Evolutionary conservation across 2,113 vertebrate genomes (phyloP).

Genomic region (Budorcas taxicolor): DNA sequence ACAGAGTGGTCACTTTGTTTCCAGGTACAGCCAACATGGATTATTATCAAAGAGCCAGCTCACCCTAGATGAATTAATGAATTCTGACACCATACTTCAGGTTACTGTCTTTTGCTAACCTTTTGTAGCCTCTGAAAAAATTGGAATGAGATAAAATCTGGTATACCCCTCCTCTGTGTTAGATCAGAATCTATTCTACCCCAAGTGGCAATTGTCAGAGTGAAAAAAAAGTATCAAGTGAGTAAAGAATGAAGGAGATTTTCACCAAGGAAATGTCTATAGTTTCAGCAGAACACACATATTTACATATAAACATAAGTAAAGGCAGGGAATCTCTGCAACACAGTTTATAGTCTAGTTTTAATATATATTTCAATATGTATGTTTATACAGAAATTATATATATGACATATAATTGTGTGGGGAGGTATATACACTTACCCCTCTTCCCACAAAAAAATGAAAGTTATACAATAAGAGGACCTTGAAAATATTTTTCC

Average conservation of each 20-base stretch:
- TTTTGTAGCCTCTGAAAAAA: slow-evolving; percentile 25
- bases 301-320: neutral
- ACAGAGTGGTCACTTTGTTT: slow-evolving; percentile 55
- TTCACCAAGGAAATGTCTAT: slow-evolving; percentile 12
- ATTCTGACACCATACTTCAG: slow-evolving; percentile 44
- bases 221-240: neutral
- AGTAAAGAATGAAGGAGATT: slow-evolving; percentile 17
- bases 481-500: neutral
- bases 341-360: neutral
- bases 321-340: neutral
- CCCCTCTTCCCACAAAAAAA: neutral
- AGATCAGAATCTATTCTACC: neutral
- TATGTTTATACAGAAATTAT: neutral
- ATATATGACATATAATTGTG: neutral
- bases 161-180: neutral
- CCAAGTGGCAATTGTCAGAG: neutral
- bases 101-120: slow-evolving; percentile 43
- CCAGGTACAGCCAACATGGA: slow-evolving; percentile 29
- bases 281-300: neutral
- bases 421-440: neutral
- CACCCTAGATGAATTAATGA: slow-evolving; percentile 45
- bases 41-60: neutral
- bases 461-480: neutral
- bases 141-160: slow-evolving; percentile 39
- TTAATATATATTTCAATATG: neutral